Conservation (phyloP, 2,113 vertebrate genomes). For the Dascyllus trimaculatus region DNA sequence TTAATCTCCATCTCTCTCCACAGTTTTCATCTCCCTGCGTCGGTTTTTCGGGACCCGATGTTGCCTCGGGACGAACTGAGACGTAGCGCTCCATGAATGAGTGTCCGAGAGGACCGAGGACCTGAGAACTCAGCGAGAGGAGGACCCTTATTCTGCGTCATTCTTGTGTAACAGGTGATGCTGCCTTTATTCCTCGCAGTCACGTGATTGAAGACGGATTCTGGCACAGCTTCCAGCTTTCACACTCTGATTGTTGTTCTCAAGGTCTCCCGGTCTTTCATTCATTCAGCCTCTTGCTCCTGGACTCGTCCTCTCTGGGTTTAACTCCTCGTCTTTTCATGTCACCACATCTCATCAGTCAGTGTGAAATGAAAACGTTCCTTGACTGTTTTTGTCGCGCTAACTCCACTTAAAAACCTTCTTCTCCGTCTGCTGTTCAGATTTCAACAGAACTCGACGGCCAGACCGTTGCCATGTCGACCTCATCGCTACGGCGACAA, state of each 20-base stretch:
- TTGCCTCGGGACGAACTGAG: conserved; percentile 81
- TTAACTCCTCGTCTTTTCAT: conserved; percentile 3
- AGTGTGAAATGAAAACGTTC: no score
- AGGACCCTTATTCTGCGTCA: conserved; percentile 54
- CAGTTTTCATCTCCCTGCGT: conserved; percentile 68
- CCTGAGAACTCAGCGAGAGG: conserved; percentile 38
- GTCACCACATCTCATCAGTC: no score
- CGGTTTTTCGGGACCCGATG: conserved; percentile 80
- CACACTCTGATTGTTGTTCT: conserved; percentile 13
- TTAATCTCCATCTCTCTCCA: conserved; percentile 34
- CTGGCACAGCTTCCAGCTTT: background rate
- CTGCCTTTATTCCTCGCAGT: background rate
- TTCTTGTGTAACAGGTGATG: conserved; percentile 79
- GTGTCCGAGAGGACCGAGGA: conserved; percentile 49
- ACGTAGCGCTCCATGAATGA: conserved; percentile 76
- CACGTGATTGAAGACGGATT: conserved; percentile 6
- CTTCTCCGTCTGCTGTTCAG: conserved; percentile 60
- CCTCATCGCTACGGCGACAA: conserved; percentile 92
- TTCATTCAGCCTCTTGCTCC: background rate
- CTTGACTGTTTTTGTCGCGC: conserved; percentile 48
- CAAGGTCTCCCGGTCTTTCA: background rate
- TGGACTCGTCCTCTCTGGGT: background rate
- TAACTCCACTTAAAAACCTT: conserved; percentile 52
- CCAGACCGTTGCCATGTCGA: conserved; percentile 90
- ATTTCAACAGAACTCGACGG: conserved; percentile 76